Evolutionary conservation across 2,888 invertebrate species (phyloP), one percentile per base, ranked within the genome.

Genomic region (Cataglyphis rosenhaueri): DNA sequence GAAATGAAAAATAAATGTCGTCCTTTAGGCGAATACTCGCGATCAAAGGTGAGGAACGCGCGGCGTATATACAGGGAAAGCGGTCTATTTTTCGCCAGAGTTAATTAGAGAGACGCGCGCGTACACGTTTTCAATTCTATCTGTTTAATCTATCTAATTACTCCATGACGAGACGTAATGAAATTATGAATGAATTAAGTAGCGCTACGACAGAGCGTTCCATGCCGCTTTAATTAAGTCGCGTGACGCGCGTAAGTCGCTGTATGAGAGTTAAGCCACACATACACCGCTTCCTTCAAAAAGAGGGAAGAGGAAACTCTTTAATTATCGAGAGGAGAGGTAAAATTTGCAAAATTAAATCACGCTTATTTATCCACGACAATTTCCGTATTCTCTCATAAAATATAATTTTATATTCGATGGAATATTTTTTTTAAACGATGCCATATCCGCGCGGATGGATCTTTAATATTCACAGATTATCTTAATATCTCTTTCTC

Each of bases 81-180:
- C 35, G 6, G 29, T 29, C 32, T 32, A 52, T 21, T 76, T 74
- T 76, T 55, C 10, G 32, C 18, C 1, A 12, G 12, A 2, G 1
- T 59, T 78, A 78, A 78, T 78, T 78, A 78, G 41, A 29, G 18
- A 32, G n/a, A 41, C 29, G 44, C 35, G 35, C 61, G 15, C 44
- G 1, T 35, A 25, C 41, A 4, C 76, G 3, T 55, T 15, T 57
- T 32, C 57, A 44, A 25, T 78, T 78, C 44, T 78, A 78, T 78
- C 78, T 78, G 57, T 78, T 70, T 70, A 78, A 78, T 78, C 78
- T 44, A 78, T 78, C 78, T 78, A 78, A 78, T 78, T 78, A 70
- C 70, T 44, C 44, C 70, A 78, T 78, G 57, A 78, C 78, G 44
- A 59, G 44, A 70, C 59, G 55, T 70, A 78, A 78, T 70, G 44